Base-by-base conservation (phyloP, 2,113 vertebrate genomes). In the Cavia aperea region DNA sequence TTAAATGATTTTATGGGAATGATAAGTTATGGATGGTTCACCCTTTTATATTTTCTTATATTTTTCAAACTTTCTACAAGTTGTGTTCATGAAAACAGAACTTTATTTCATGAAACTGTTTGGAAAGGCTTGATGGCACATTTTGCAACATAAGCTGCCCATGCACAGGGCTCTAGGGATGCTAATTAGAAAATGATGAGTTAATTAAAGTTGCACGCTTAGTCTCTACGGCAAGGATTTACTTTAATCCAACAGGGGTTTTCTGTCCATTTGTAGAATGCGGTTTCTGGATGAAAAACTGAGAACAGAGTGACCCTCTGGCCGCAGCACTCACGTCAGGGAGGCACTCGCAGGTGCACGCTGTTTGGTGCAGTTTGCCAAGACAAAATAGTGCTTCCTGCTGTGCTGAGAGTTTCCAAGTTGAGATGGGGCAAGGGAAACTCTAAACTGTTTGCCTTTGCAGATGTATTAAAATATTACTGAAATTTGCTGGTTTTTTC, bases 131-230 rank as follows among this genome's bases (percentile, higher is more conserved):
- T 77, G 70, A 91, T 63, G 93, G 93, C 89, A 85, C 78, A 72
- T 94, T 91, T 54, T 72, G 68, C 92, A 91, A 56, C 86, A 72
- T 90, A 95, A 91, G 85, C 88, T 93, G 81, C 54, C 91, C 81
- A 86, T 82, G 82, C 89, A 43, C 39, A 65, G 84, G 92, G 46
- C 92, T 92, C 94, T 83, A 51, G 95, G 91, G 93, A 96, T 66
- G 56, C 84, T 96, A 93, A 96, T 96, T 96, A 96, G 96, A 96
- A 96, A 95, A 96, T 91, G 93, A 96, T 93, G 94, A 96, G 93
- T 96, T 96, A 96, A 97, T 96, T 96, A 96, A 96, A 96, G 93
- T 92, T 96, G 93, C 91, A 88, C 75, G 75, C 85, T 95, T 93
- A 85, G 95, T 96, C 93, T 96, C 92, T 15, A 89, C 86, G 89